A percentile compares a stretch with the other conserved stretches of the same genome.
Evolutionary conservation across 2,888 invertebrate genomes (phyloP).

Genomic region (Nematopogon swammerdamellus): DNA sequence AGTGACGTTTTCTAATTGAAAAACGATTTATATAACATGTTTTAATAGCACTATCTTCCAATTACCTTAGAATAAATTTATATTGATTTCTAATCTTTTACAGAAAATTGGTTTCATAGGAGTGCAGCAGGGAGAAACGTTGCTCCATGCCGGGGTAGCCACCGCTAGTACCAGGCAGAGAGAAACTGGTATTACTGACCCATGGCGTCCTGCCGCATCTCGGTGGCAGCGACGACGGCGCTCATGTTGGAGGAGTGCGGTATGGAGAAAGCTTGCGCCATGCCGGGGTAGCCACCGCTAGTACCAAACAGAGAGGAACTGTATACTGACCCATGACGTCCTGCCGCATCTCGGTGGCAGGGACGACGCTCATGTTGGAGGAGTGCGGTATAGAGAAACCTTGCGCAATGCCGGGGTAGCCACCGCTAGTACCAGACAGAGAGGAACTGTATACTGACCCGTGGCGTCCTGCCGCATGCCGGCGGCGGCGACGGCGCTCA

Average conservation of each 20-base stretch:
- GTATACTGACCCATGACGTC: constrained; percentile 73
- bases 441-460: constrained; percentile 25
- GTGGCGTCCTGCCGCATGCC: constrained; percentile 31
- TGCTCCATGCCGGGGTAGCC: constrained; percentile 93
- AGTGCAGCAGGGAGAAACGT: constrained; percentile 92
- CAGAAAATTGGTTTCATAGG: no score
- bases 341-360: constrained; percentile 74
- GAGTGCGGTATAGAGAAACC: no score
- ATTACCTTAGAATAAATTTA: no score
- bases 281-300: constrained; percentile 85
- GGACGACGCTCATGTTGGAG: constrained; percentile 56
- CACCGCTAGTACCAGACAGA: no score
- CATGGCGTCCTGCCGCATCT: constrained; percentile 79
- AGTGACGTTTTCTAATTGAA: no score
- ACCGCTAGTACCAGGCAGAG: constrained; percentile 76
- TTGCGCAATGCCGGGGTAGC: no score
- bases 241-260: constrained; percentile 65
- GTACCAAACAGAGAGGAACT: constrained; percentile 68
- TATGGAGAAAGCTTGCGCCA: constrained; percentile 95
- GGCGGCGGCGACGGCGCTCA: no score
- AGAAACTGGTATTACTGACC: constrained; percentile 63
- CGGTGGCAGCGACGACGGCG: constrained; percentile 79
- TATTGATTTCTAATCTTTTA: no score
- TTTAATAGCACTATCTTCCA: no score
- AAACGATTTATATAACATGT: no score